A percentile compares a stretch with the other conserved stretches of the same genome.
Evolutionary conservation across 2,888 invertebrate genomes (phyloP).

Genomic region (Stictocephala bisonia): DNA sequence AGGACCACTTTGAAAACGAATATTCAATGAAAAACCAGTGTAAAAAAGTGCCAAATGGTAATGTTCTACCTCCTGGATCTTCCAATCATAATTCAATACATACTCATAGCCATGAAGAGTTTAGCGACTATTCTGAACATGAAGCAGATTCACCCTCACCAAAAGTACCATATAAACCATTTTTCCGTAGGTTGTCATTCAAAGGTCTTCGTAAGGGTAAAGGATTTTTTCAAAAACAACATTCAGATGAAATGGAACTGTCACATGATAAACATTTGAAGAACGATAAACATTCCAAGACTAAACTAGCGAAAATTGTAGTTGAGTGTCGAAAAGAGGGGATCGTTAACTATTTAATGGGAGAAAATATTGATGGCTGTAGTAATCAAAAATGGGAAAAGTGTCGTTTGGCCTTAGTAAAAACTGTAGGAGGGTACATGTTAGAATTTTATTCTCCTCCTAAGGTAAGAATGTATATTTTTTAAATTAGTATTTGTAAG

Average conservation of each 20-base stretch:
- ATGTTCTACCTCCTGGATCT: conserved; percentile 47
- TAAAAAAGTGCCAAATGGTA: conserved; percentile 64
- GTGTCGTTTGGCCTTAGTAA: conserved; percentile 89
- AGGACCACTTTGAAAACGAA: conserved; percentile 86
- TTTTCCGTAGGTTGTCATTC: conserved; percentile 88
- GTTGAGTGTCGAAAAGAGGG: conserved; percentile 96
- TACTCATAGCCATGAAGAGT: conserved; percentile 57
- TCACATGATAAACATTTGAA: conserved; percentile 65
- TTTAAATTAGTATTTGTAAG: too few relatives aligned
- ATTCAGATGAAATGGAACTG: conserved; percentile 86
- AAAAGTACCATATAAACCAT: conserved; percentile 83
- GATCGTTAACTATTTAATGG: conserved; percentile 90
- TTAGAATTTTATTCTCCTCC: conserved; percentile 96
- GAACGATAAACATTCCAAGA: conserved; percentile 80
- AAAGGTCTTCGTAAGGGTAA: conserved; percentile 86
- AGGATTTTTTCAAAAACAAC: conserved; percentile 89
- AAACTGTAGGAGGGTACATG: conserved; percentile 94
- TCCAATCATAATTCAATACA: conserved; percentile 53
- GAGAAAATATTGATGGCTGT: conserved; percentile 89
- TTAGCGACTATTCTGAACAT: conserved; percentile 76
- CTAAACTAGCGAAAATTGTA: conserved; percentile 89
- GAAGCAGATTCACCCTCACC: conserved; percentile 79
- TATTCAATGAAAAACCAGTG: conserved; percentile 70
- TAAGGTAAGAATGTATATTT: conserved; percentile 74
- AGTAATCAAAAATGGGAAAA: conserved; percentile 91